Percentiles rank a stretch among this genome's conserved stretches.
Evolutionary conservation across 2,888 invertebrate species (phyloP).

Genomic region (Papilio elwesi): DNA sequence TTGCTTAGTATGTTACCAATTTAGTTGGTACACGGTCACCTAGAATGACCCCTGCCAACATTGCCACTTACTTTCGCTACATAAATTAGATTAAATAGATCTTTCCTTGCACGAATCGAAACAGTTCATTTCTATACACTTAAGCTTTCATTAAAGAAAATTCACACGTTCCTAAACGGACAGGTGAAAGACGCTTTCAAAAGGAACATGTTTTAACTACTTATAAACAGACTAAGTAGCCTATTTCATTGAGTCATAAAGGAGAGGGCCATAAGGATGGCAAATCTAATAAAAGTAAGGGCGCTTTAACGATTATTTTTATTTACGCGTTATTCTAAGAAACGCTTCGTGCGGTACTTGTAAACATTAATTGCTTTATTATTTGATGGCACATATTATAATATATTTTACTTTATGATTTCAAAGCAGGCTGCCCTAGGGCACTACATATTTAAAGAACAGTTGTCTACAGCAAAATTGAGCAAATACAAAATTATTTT

Average conservation of each 20-base stretch:
- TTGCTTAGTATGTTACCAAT: too few relatives aligned
- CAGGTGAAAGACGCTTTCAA: background rate
- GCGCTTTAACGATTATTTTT: slow-evolving; percentile 19
- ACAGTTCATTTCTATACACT: too few relatives aligned
- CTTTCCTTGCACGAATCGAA: too few relatives aligned
- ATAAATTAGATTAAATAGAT: too few relatives aligned
- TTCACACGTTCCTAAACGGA: background rate
- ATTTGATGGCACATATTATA: too few relatives aligned
- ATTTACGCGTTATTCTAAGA: slow-evolving; percentile 6
- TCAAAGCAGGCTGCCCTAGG: slow-evolving; percentile 1
- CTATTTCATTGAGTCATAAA: slow-evolving; percentile 22
- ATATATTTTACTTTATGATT: too few relatives aligned
- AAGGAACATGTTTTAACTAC: slow-evolving; percentile 12
- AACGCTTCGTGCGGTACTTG: background rate
- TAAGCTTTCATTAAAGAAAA: too few relatives aligned
- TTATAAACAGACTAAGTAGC: slow-evolving; percentile 18
- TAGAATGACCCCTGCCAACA: too few relatives aligned
- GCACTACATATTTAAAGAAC: background rate
- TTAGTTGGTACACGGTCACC: too few relatives aligned
- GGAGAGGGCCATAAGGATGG: slow-evolving; percentile 25
- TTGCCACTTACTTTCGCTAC: too few relatives aligned
- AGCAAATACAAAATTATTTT: background rate
- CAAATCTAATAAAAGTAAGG: slow-evolving; percentile 22
- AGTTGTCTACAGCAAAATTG: slow-evolving; percentile 1
- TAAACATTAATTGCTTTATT: background rate